Base-by-base conservation (phyloP, 35 echinoderm and acorn worm species). In the Ophioderma brevispina region DNA sequence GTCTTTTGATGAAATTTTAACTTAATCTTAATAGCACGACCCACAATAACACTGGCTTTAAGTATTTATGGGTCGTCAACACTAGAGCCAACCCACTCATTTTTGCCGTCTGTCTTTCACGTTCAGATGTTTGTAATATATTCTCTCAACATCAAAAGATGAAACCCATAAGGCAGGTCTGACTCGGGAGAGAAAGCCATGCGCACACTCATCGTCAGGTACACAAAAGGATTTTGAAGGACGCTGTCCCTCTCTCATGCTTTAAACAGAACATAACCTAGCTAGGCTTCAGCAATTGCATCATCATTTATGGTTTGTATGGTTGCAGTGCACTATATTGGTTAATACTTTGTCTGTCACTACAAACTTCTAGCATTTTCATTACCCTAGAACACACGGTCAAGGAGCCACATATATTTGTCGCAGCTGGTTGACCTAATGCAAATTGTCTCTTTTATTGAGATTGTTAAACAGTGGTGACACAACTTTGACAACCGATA, bases 71-170 rank as follows among this genome's bases (percentile, higher is more conserved):
- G n/a, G n/a, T n/a, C n/a, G n/a, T n/a, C n/a, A n/a, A n/a, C n/a
- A n/a, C n/a, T n/a, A n/a, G n/a, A n/a, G n/a, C n/a, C 59, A 70
- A 70, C 10, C 28, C 59, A 70, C 59, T 70, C 59, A 70, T 70
- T 70, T 70, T 70, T 70, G 59, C 59, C 59, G 28, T 70, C 59
- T 70, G 63, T 85, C 83, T 85, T 59, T 85, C 52, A 85, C 52
- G 52, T 85, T 63, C 52, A 85, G 83, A 85, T 85, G 83, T 85
- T 56, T 36, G 83, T 85, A 85, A 85, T 85, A 64, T 64, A 85
- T 64, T 85, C 55, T 85, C 37, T 43, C 80, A 82, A 40, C 80
- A 41, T 30, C 28, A 82, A 41, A 82, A 42, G 83, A 25, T 25
- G 83, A 63, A 36, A 32, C 33, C 37, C 80, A 64, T 64, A 85